A percentile compares a stretch with the other conserved stretches of the same genome.
Conservation (phyloP, 2,797 vertebrate genomes). For the Hirundo rustica region DNA sequence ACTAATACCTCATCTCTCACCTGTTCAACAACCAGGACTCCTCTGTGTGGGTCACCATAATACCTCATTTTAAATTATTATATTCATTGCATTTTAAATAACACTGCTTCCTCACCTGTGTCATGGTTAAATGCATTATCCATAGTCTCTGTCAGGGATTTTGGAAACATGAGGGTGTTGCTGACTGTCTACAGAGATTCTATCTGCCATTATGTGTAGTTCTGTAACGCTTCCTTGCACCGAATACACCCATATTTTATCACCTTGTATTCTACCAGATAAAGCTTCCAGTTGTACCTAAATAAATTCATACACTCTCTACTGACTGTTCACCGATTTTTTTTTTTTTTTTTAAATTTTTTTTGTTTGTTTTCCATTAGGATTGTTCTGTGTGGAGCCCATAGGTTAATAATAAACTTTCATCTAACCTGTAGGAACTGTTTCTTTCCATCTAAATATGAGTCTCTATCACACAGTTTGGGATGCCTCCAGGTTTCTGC, state of each 20-base stretch:
- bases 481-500: background rate
- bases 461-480: background rate
- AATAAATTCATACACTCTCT: background rate
- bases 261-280: background rate
- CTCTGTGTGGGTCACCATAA: background rate
- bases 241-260: background rate
- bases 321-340: background rate
- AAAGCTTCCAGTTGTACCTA: background rate
- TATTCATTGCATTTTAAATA: background rate
- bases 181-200: background rate
- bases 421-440: background rate
- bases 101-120: background rate
- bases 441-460: background rate
- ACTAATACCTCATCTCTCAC: background rate
- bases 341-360: too few species aligned
- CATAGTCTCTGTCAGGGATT: background rate
- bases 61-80: background rate
- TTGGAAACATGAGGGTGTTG: background rate
- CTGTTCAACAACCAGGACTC: background rate
- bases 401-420: background rate
- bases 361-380: background rate
- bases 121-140: background rate
- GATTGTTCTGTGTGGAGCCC: background rate
- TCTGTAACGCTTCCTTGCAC: background rate
- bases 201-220: background rate